Evolutionary conservation across 53 echinoderm and acorn worm genomes (phyloP).

Genomic region (Apostichopus leukothele): DNA sequence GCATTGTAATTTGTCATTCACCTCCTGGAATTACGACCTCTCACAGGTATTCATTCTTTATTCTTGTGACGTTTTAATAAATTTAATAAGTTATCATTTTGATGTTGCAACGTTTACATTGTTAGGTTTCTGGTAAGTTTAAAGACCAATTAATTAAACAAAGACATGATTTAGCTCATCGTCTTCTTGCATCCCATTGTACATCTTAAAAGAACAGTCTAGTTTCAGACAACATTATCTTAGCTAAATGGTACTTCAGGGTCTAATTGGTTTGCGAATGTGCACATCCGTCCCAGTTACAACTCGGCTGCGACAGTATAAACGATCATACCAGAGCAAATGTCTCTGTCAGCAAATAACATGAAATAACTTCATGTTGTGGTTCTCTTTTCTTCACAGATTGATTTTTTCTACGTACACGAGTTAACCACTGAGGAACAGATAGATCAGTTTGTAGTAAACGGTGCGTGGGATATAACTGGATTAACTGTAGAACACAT

Average conservation of each 20-base stretch:
- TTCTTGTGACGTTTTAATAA: neutral
- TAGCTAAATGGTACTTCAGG: no score
- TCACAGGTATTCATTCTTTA: neutral
- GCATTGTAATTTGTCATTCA: slow-evolving; percentile 55
- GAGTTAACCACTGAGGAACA: slow-evolving; percentile 2
- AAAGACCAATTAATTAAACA: neutral
- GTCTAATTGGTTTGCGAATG: no score
- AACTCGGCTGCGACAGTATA: no score
- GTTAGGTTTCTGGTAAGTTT: neutral
- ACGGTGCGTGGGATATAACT: slow-evolving; percentile 1
- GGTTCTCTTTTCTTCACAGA: neutral
- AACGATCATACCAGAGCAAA: no score
- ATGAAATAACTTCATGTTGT: no score
- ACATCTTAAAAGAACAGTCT: no score
- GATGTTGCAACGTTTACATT: no score
- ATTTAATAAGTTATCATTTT: neutral
- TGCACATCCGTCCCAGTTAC: no score
- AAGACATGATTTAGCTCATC: no score
- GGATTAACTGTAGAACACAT: neutral
- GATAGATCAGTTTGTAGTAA: neutral
- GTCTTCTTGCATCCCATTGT: no score
- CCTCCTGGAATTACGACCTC: slow-evolving; percentile 61
- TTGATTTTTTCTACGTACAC: slow-evolving; percentile 12
- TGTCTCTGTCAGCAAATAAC: no score
- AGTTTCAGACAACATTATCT: no score